Evolutionary conservation across 2,888 invertebrate genomes (phyloP), one percentile per base, ranked within the genome.

Genomic region (Ectropis crepuscularia): DNA sequence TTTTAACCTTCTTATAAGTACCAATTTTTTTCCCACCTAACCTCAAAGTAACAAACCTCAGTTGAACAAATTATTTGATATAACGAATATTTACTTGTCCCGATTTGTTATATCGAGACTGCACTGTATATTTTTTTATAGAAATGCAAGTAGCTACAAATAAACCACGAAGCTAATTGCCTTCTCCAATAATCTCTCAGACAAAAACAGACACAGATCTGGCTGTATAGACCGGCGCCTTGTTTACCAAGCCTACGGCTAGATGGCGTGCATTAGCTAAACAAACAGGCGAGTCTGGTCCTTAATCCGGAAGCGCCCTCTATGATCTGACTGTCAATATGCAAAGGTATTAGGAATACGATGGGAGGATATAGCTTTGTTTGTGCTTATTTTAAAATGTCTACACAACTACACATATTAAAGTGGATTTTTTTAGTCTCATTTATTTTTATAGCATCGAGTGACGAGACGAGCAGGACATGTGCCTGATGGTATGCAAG

Each of bases 191-290:
- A 87, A 89, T 85, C 85, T 79, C 65, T 62, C 79, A 84, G 85
- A 82, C 84, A 77, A 85, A 85, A 87, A 85, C 83, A 89, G 79
- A 85, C 83, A 89, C 79, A 85, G 82, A 81, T 85, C 83, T 76
- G 64, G 6, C n/a, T 46, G 36, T 37, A 45, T 9, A 61, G 36
- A 62, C 64, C 69, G 66, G 16, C 60, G 12, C 53, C 63, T 9
- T 90, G 89, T 90, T 90, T 86, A 85, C 83, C 67, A 63, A 85
- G 82, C 90, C 88, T 67, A 74, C 81, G 88, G 91, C 84, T 89
- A 90, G 89, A 88, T 92, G 90, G 89, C 90, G 88, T 88, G 89
- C 92, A 92, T 92, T 91, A 92, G 86, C 81, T 84, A 73, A 82
- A 86, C 86, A 79, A 91, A 92, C 88, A 90, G 5, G 67, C 67